phyloP scores from a whole-genome alignment of 2,113 vertebrate species.

The Neolamprologus kungweensis region DNA sequence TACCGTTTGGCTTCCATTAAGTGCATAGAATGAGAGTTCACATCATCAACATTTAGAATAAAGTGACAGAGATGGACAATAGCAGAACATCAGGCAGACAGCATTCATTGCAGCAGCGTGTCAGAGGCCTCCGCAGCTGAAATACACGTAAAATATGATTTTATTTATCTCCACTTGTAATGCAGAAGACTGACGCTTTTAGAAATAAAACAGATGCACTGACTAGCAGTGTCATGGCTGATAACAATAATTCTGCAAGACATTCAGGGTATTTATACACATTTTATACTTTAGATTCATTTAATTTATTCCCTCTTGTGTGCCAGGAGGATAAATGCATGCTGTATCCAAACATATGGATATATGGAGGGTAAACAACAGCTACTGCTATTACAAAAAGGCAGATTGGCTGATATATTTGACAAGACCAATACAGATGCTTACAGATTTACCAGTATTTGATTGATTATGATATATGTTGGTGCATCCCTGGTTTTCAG shows the following conservation, averaged over 20 bases:
- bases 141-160: neutral
- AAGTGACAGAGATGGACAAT: neutral
- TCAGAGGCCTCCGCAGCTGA: neutral
- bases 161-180: neutral
- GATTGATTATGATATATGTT: neutral
- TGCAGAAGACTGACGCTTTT: neutral
- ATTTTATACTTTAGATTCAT: fast-evolving
- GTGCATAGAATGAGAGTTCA: slow-evolving; percentile 20
- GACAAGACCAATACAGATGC: neutral
- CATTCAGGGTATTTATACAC: neutral
- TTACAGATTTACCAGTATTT: neutral
- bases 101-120: neutral
- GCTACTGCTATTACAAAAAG: neutral
- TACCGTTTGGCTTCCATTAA: neutral
- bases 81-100: neutral
- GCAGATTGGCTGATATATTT: neutral
- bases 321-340: fast-evolving
- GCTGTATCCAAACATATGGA: neutral
- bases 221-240: neutral
- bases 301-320: neutral
- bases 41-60: neutral
- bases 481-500: neutral
- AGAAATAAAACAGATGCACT: neutral
- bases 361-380: neutral
- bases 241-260: neutral